A percentile compares a stretch with the other conserved stretches of the same genome.
Conservation (phyloP, 2,113 vertebrate genomes). For the Microcebus murinus region DNA sequence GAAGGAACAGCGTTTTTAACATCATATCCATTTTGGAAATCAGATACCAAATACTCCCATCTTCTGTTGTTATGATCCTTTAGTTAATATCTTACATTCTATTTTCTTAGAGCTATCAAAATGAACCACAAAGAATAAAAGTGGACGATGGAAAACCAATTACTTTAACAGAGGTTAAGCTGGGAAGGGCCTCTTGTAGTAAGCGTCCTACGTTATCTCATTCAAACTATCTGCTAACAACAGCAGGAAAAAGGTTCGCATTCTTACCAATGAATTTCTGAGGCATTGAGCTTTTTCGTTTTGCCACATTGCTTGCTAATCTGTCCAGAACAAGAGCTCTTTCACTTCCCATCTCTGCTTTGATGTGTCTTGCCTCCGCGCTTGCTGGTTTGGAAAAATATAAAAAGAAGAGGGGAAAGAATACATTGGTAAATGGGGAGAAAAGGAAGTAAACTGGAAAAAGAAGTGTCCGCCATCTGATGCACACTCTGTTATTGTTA, state of each 20-base stretch:
- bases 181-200: conserved; percentile 56
- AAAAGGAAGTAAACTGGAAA: conserved; percentile 69
- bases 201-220: conserved; percentile 69
- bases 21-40: conserved; percentile 55
- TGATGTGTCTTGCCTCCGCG: conserved; percentile 88
- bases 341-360: conserved; percentile 93
- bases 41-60: conserved; percentile 48
- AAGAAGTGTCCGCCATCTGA: conserved; percentile 69
- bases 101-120: not conserved
- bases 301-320: conserved; percentile 96
- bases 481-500: conserved; percentile 59
- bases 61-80: not conserved
- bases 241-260: conserved; percentile 73
- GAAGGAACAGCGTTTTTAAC: conserved; percentile 70
- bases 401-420: conserved; percentile 63
- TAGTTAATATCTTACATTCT: conserved; percentile 46
- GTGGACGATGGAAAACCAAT: not conserved
- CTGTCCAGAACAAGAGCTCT: conserved; percentile 95
- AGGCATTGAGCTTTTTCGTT: conserved; percentile 97
- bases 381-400: conserved; percentile 85
- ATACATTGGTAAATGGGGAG: conserved; percentile 61
- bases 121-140: conserved; percentile 44
- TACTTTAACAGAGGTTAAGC: conserved; percentile 38
- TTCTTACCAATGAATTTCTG: conserved; percentile 97
- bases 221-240: conserved; percentile 61